Conservation (phyloP, 2,888 invertebrate species). For the Spodoptera picta region DNA sequence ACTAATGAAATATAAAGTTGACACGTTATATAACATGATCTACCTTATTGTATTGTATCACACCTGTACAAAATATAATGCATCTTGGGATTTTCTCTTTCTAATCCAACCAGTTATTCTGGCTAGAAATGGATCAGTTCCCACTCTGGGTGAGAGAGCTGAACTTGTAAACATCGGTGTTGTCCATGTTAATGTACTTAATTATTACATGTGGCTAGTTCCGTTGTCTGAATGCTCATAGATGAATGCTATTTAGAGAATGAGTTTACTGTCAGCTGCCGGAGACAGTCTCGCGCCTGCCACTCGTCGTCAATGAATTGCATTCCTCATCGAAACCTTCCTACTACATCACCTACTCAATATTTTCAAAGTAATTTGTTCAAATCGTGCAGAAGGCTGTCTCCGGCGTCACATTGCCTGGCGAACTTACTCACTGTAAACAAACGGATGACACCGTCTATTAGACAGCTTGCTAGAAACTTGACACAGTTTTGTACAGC, state of each 20-base stretch:
- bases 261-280: slow-evolving; percentile 77
- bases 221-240: slow-evolving; percentile 86
- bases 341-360: slow-evolving; percentile 25
- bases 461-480: slow-evolving; percentile 80
- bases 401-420: slow-evolving; percentile 78
- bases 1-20: slow-evolving; percentile 11
- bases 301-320: slow-evolving; percentile 27
- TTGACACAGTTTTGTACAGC: slow-evolving; percentile 65
- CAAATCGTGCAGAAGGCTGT: slow-evolving; percentile 65
- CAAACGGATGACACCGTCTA: slow-evolving; percentile 70
- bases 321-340: slow-evolving; percentile 15
- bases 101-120: slow-evolving; percentile 89
- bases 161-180: slow-evolving; percentile 83
- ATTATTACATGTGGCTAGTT: slow-evolving; percentile 79
- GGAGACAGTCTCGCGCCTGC: slow-evolving; percentile 74
- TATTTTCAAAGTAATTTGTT: slow-evolving; percentile 22
- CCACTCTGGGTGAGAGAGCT: slow-evolving; percentile 90
- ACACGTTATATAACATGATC: slow-evolving; percentile 48
- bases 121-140: slow-evolving; percentile 90
- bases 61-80: slow-evolving; percentile 72
- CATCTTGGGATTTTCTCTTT: slow-evolving; percentile 84
- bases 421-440: slow-evolving; percentile 61
- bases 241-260: slow-evolving; percentile 87
- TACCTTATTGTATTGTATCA: slow-evolving; percentile 45
- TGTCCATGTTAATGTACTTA: slow-evolving; percentile 82